Evolutionary conservation across 2,113 vertebrate species (phyloP).

Genomic region (Urocynchramus pylzowi): DNA sequence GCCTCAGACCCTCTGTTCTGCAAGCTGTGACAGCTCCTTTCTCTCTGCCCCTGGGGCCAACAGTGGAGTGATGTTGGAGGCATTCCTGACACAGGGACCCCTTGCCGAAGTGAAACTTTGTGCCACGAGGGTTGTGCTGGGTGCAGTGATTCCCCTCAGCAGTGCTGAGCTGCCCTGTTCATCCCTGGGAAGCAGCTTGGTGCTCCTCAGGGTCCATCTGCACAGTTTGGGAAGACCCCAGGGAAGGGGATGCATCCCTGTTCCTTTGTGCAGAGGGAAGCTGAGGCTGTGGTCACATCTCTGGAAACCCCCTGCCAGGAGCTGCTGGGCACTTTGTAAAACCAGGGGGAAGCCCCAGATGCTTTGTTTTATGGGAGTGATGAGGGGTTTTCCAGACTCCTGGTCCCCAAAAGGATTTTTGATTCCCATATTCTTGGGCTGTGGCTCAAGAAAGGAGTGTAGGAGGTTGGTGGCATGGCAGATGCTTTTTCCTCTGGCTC

Average conservation of each 20-base stretch:
- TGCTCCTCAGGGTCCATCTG: not conserved
- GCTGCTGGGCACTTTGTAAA: not conserved
- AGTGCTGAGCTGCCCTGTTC: not conserved
- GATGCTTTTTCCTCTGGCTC: not conserved
- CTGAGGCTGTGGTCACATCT: not conserved
- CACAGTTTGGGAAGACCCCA: rapidly evolving
- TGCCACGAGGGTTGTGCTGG: rapidly evolving
- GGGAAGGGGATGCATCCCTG: rapidly evolving
- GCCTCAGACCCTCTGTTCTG: constrained; percentile 50
- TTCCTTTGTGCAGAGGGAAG: not conserved
- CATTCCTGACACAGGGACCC: not conserved
- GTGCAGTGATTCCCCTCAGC: rapidly evolving
- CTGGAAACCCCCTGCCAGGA: not conserved
- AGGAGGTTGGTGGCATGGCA: rapidly evolving
- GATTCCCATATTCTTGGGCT: not conserved
- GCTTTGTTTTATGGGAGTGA: not conserved
- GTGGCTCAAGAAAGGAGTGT: not conserved
- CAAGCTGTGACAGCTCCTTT: not conserved
- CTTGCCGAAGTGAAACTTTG: not conserved
- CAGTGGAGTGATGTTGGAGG: rapidly evolving
- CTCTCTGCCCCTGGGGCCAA: not conserved
- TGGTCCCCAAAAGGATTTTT: not conserved
- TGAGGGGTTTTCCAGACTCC: not conserved
- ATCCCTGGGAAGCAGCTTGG: not conserved
- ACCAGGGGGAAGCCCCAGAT: rapidly evolving